A percentile compares a stretch with the other conserved stretches of the same genome.
phyloP scores from a whole-genome alignment of 2,113 vertebrate genomes.

The Glareola pratincola region DNA sequence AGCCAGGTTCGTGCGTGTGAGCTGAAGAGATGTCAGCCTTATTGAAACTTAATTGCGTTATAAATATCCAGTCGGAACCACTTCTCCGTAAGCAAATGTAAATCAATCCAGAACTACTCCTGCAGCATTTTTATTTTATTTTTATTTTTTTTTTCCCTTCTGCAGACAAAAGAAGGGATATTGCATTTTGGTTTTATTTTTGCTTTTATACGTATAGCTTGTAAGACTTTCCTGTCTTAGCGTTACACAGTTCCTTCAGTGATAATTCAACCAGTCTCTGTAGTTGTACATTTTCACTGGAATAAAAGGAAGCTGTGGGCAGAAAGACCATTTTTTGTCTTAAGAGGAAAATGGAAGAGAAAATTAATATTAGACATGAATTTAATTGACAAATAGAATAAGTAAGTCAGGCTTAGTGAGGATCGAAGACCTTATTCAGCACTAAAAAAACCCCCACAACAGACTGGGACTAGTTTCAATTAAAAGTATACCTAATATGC shows the following conservation, averaged over 20 bases:
- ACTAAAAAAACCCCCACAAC: neutral
- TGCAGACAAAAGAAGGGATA: constrained; percentile 18
- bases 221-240: neutral
- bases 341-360: neutral
- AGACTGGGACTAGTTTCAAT: constrained; percentile 36
- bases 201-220: neutral
- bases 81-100: neutral
- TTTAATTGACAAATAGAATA: neutral
- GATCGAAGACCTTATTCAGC: neutral
- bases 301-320: neutral
- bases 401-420: neutral
- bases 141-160: neutral
- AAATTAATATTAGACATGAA: neutral
- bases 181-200: neutral
- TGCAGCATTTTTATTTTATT: neutral
- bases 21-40: constrained; percentile 16
- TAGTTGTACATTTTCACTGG: neutral
- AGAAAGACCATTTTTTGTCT: neutral
- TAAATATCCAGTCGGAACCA: neutral
- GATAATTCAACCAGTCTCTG: neutral
- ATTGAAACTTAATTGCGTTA: neutral
- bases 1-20: neutral
- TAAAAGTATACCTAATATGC: constrained; percentile 26
- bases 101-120: neutral
- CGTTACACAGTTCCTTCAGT: fast-evolving